Conservation (phyloP, 2,113 vertebrate genomes). For the Numenius arquata region DNA sequence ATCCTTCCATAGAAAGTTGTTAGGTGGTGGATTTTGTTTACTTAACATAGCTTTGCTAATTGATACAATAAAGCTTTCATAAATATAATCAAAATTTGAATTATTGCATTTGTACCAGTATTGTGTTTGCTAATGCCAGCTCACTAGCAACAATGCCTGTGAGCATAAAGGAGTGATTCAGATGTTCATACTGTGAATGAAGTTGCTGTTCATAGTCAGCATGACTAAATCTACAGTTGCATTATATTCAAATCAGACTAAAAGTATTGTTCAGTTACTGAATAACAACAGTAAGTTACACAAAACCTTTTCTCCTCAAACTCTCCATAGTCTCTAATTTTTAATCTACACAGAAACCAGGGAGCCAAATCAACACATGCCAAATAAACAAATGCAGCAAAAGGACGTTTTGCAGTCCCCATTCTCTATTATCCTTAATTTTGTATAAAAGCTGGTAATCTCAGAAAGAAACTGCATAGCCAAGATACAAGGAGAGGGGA, state of each 20-base stretch:
- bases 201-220: neutral
- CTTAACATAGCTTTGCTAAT: neutral
- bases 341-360: neutral
- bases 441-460: neutral
- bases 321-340: neutral
- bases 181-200: neutral
- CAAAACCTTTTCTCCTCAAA: neutral
- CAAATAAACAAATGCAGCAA: neutral
- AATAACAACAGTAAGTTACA: neutral
- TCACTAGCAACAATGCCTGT: neutral
- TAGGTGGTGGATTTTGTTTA: neutral
- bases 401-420: neutral
- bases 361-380: neutral
- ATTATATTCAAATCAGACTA: neutral
- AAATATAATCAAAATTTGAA: neutral
- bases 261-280: neutral
- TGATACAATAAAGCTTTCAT: neutral
- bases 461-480: neutral
- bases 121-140: neutral
- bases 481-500: neutral
- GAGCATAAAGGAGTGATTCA: neutral
- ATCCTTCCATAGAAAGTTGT: neutral
- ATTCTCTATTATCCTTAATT: neutral
- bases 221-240: neutral
- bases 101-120: neutral